phyloP scores from a whole-genome alignment of 2,888 invertebrate genomes.

The Mythimna impura region DNA sequence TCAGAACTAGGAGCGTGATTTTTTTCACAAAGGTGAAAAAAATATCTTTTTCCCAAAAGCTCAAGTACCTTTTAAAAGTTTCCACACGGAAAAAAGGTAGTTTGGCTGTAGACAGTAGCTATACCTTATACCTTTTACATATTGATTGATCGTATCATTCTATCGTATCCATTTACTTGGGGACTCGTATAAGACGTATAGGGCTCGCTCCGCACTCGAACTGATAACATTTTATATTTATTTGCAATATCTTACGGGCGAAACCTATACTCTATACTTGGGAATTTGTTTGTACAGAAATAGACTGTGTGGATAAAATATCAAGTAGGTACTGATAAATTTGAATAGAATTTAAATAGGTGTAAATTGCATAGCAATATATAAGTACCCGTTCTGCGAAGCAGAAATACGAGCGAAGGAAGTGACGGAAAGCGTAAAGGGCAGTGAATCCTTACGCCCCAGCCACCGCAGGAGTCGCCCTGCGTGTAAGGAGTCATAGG shows the following conservation, averaged over 20 bases:
- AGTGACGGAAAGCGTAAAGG: too few relatives aligned
- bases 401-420: too few relatives aligned
- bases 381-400: too few relatives aligned
- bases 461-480: too few relatives aligned
- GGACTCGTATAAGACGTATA: constrained; percentile 44
- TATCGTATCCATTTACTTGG: constrained; percentile 44
- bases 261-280: background rate
- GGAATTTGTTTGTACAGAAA: constrained; percentile 22
- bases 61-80: too few relatives aligned
- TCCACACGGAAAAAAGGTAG: too few relatives aligned
- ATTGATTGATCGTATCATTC: constrained; percentile 40
- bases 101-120: background rate
- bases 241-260: constrained; percentile 28
- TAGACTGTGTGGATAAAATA: background rate
- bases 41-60: too few relatives aligned
- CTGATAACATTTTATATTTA: constrained; percentile 55
- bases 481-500: too few relatives aligned
- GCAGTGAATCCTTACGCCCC: too few relatives aligned
- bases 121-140: constrained; percentile 30
- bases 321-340: background rate
- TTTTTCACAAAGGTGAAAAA: too few relatives aligned
- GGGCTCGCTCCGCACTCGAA: constrained; percentile 27
- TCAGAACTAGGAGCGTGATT: too few relatives aligned
- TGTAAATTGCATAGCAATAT: too few relatives aligned
- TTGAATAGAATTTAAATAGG: background rate